Evolutionary conservation across 1,140 invertebrate genomes (phyloP), one percentile per base, ranked within the genome.

Genomic region (Zaprionus africanus): DNA sequence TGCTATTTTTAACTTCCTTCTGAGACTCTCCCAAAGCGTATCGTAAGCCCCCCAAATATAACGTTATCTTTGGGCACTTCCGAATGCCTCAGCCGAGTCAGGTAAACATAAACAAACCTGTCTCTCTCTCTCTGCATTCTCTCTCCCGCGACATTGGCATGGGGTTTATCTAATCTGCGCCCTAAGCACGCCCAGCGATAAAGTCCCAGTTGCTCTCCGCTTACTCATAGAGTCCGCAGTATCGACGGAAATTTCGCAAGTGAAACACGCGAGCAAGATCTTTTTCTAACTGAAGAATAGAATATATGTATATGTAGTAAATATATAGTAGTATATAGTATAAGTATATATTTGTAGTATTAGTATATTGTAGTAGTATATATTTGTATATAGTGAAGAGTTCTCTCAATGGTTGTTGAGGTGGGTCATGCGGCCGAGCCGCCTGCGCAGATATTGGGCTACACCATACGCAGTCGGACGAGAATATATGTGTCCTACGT

Each of bases 401-500:
- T 43, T 11, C 13, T 5, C n/a, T n/a, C n/a, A 2, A 79, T 72
- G 73, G 56, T 19, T 19, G 46, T 31, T 19, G 70, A 76, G 53
- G 71, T 80, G 58, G 70, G 54, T 9, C 76, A 90, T 86, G 85
- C 90, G 19, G 79, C 79, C 22, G 76, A n/a, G 66, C 90, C 90
- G 9, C 94, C 94, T 24, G 90, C 81, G 53, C 93, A 93, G 59
- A 93, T 92, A 79, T 92, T 93, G 57, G 94, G 94, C 69, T 92
- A 92, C 71, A 93, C 93, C 61, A 93, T 94, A 38, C 93, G 93
- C 79, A 94, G 93, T 59, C 94, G 92, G 2, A 93, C 93, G 17
- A 93, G 94, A 38, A 94, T 95, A 70, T 93, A 93, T 62, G 75
- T 94, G 12, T 83, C 93, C n/a, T 94, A 94, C 62, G 79, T 95